These are phyloP conservation scores for Neoitamus cyanurus DNA, from an alignment of 2,888 invertebrate species.

Conservation along the genomic window DNA sequence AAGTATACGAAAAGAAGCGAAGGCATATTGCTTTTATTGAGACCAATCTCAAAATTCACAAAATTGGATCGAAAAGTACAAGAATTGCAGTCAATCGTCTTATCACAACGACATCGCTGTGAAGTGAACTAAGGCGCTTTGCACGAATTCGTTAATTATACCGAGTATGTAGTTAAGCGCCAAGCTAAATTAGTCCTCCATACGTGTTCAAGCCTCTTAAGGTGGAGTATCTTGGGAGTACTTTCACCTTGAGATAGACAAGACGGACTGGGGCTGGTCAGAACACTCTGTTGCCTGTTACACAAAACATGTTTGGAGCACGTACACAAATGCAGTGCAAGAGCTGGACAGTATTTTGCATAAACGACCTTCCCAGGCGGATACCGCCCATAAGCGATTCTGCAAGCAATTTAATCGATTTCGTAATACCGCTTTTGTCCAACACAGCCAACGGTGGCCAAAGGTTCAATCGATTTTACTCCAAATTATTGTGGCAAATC, in stretches of 20 bases:
- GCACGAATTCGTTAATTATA: slow-evolving; percentile 12
- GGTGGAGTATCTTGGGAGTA: slow-evolving; percentile 14
- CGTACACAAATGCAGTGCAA: not conserved
- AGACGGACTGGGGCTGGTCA: not conserved
- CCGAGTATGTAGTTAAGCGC: not conserved
- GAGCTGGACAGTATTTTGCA: slow-evolving; percentile 16
- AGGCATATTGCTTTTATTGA: no score
- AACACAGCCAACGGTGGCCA: not conserved
- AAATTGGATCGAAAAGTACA: not conserved
- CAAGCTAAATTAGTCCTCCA: slow-evolving; percentile 13
- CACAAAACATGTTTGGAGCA: not conserved
- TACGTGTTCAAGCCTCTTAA: not conserved
- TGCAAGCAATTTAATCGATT: slow-evolving; percentile 18
- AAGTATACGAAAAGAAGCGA: no score
- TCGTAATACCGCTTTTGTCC: not conserved
- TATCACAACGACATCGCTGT: not conserved
- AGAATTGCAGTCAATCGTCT: not conserved
- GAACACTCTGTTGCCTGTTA: not conserved
- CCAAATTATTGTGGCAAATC: not conserved
- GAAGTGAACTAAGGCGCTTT: slow-evolving; percentile 15
- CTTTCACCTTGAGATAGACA: slow-evolving; percentile 27
- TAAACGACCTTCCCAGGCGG: slow-evolving; percentile 24
- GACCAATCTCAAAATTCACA: not conserved
- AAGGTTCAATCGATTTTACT: slow-evolving; percentile 15
- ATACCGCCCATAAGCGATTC: slow-evolving; percentile 19